Evolutionary conservation across 2,113 vertebrate genomes (phyloP).

Genomic region (Recurvirostra avosetta): DNA sequence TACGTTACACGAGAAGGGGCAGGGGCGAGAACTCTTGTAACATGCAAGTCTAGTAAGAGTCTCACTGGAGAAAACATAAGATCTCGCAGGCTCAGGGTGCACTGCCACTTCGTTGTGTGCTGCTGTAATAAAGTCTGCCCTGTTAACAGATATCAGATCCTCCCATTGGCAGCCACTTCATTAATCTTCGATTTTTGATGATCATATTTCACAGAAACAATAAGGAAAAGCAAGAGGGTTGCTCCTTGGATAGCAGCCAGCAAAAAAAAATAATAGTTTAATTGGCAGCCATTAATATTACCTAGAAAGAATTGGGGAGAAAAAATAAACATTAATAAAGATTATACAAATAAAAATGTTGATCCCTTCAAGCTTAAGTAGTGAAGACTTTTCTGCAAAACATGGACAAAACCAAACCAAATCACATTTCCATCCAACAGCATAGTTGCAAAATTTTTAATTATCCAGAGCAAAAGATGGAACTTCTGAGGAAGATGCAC

Average conservation of each 20-base stretch:
- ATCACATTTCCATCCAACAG: neutral
- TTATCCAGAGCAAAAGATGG: neutral
- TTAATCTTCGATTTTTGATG: conserved; percentile 60
- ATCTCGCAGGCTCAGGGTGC: neutral
- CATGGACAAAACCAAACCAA: neutral
- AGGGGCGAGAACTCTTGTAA: neutral
- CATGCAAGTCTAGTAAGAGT: neutral
- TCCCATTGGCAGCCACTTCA: neutral
- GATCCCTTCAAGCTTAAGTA: neutral
- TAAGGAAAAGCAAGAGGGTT: conserved; percentile 90
- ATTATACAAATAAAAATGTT: neutral
- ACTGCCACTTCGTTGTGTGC: neutral
- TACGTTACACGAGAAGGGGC: neutral
- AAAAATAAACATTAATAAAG: neutral
- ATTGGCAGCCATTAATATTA: conserved; percentile 90
- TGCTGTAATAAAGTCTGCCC: neutral
- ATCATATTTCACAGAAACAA: conserved; percentile 90
- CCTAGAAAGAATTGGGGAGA: conserved; percentile 67
- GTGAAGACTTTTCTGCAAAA: neutral
- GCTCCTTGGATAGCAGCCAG: conserved; percentile 91
- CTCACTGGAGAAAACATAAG: neutral
- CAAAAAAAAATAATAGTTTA: conserved; percentile 96
- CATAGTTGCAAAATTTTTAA: neutral
- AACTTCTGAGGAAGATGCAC: neutral
- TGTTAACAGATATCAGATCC: conserved; percentile 36